Conservation (phyloP, 2,888 invertebrate genomes). For the Lasioglossum marginatum region DNA sequence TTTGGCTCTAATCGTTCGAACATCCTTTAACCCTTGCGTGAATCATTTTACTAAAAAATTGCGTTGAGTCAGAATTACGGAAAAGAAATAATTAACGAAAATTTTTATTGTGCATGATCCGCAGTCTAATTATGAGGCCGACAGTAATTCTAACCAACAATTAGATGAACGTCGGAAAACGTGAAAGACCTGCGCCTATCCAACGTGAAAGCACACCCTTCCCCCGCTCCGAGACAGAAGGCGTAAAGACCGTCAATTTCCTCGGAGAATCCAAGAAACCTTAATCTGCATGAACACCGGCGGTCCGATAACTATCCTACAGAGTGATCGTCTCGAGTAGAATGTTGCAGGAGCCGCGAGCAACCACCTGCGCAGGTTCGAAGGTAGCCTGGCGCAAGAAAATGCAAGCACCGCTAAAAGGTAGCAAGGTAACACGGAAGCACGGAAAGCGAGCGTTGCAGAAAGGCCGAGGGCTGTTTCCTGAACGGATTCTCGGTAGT, state of each 20-base stretch:
- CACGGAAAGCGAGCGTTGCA: slow-evolving; percentile 11
- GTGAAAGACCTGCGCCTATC: too few relatives aligned
- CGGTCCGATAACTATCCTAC: neutral
- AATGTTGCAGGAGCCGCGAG: neutral
- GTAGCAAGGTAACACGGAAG: slow-evolving; percentile 34
- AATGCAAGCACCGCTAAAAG: neutral
- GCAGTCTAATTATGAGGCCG: too few relatives aligned
- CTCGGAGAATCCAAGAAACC: neutral
- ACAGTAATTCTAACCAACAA: too few relatives aligned
- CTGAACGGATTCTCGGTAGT: slow-evolving; percentile 56
- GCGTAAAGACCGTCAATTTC: neutral
- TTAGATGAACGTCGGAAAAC: too few relatives aligned
- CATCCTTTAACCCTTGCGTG: too few relatives aligned
- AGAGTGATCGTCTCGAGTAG: neutral
- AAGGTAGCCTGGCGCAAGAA: neutral
- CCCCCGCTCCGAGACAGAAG: neutral
- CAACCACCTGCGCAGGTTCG: slow-evolving; percentile 35
- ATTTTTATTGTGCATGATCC: too few relatives aligned
- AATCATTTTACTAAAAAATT: too few relatives aligned
- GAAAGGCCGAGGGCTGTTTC: slow-evolving; percentile 57
- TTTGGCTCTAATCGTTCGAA: neutral
- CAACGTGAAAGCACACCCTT: neutral
- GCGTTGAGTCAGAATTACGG: too few relatives aligned
- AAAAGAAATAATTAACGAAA: too few relatives aligned
- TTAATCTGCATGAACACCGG: neutral